phyloP scores from a whole-genome alignment of 2,888 invertebrate genomes.

The Amphipoea oculea region DNA sequence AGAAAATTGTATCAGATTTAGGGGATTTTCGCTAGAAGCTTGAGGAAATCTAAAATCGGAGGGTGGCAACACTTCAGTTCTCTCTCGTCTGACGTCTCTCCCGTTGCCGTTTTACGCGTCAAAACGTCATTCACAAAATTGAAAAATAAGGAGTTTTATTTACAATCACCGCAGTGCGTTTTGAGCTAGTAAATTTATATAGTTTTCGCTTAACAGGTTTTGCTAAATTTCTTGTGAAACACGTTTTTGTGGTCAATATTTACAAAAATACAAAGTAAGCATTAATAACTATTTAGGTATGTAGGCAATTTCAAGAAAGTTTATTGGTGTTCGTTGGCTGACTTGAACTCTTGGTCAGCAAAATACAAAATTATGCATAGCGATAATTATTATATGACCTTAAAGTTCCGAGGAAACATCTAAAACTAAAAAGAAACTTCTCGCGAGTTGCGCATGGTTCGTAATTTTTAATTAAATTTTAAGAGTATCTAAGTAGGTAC shows the following conservation, averaged over 20 bases:
- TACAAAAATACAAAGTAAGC: slow-evolving; percentile 25
- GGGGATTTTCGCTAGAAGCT: not conserved
- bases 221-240: not conserved
- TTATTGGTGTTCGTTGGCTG: slow-evolving; percentile 9
- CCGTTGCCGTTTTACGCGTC: not conserved
- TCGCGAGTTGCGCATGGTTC: not conserved
- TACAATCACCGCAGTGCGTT: not conserved
- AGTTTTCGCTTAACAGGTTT: not conserved
- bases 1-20: not conserved
- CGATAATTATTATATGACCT: too few species aligned
- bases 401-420: not conserved
- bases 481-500: too few species aligned
- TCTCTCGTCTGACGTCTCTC: not conserved
- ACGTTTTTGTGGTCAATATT: not conserved
- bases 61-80: not conserved
- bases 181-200: not conserved
- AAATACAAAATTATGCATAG: not conserved
- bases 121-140: not conserved
- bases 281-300: not conserved
- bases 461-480: not conserved
- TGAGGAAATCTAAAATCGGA: not conserved
- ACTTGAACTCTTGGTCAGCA: not conserved
- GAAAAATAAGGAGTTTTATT: not conserved
- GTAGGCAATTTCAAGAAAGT: slow-evolving; percentile 9
- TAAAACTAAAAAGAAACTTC: not conserved